Evolutionary conservation across 2,888 invertebrate species (phyloP).

Genomic region (Synanthedon vespiformis): DNA sequence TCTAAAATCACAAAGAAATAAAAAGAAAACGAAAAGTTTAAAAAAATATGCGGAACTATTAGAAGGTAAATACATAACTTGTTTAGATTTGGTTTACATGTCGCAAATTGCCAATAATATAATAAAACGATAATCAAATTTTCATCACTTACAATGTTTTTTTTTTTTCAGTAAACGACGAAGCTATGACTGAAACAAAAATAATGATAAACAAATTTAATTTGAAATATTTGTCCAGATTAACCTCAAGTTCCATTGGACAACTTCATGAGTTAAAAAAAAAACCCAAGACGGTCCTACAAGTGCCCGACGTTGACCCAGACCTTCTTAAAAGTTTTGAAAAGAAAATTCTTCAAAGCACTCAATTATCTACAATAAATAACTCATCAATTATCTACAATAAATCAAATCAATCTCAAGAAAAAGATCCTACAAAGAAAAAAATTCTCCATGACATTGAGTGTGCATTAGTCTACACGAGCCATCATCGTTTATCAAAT

Average conservation of each 20-base stretch:
- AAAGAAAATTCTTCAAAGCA: constrained; percentile 48
- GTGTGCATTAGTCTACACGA: constrained; percentile 54
- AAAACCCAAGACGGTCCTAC: constrained; percentile 25
- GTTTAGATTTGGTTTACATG: too few species aligned
- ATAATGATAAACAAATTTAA: constrained; percentile 77
- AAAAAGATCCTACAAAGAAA: constrained; percentile 11
- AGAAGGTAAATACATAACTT: constrained; percentile 63
- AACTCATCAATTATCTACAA: too few species aligned
- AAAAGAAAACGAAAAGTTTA: constrained; percentile 49
- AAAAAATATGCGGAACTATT: constrained; percentile 77
- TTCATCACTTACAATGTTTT: neutral
- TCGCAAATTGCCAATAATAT: constrained; percentile 4
- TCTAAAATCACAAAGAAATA: constrained; percentile 46
- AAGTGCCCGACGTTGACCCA: constrained; percentile 43
- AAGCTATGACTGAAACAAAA: constrained; percentile 73
- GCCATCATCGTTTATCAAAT: constrained; percentile 31
- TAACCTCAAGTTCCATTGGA: constrained; percentile 71
- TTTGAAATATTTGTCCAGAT: constrained; percentile 74
- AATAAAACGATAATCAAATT: neutral
- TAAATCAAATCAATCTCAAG: too few species aligned
- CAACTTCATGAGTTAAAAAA: constrained; percentile 70
- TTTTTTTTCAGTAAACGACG: constrained; percentile 70
- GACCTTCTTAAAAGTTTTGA: constrained; percentile 52
- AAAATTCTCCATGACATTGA: constrained; percentile 49
- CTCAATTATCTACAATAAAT: neutral